These are phyloP conservation scores for Mormyrus hasselquistii DNA, from an alignment of 2,797 vertebrate species.

Conservation along the genomic window DNA sequence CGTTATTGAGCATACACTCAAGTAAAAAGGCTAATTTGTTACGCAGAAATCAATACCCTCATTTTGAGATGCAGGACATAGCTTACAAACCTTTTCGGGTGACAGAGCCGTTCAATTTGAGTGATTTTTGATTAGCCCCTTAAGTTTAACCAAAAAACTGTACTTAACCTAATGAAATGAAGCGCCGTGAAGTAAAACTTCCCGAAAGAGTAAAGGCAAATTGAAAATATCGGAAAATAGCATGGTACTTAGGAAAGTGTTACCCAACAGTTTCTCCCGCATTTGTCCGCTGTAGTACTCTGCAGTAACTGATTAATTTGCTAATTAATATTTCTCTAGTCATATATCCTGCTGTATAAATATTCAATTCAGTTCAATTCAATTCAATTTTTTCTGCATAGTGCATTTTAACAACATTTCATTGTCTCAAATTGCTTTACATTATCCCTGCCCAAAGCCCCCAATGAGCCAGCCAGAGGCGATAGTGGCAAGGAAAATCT, in stretches of 20 bases:
- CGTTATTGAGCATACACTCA: not conserved
- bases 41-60: not conserved
- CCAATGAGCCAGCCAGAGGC: not conserved
- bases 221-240: not conserved
- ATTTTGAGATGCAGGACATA: slow-evolving; percentile 4
- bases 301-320: not conserved
- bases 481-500: not conserved
- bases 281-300: not conserved
- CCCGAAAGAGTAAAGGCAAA: not conserved
- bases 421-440: not conserved
- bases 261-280: not conserved
- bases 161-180: not conserved
- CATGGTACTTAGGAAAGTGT: not conserved
- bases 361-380: not conserved
- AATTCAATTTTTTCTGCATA: not conserved
- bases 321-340: not conserved
- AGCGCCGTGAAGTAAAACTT: not conserved
- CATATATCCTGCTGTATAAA: not conserved
- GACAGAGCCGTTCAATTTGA: not conserved
- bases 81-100: not conserved
- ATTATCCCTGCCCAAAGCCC: not conserved
- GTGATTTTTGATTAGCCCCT: slow-evolving; percentile 27
- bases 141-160: slow-evolving; percentile 40
- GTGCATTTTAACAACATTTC: not conserved
- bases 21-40: slow-evolving; percentile 4